Evolutionary conservation across 2,113 vertebrate species (phyloP).

Genomic region (Passer domesticus): DNA sequence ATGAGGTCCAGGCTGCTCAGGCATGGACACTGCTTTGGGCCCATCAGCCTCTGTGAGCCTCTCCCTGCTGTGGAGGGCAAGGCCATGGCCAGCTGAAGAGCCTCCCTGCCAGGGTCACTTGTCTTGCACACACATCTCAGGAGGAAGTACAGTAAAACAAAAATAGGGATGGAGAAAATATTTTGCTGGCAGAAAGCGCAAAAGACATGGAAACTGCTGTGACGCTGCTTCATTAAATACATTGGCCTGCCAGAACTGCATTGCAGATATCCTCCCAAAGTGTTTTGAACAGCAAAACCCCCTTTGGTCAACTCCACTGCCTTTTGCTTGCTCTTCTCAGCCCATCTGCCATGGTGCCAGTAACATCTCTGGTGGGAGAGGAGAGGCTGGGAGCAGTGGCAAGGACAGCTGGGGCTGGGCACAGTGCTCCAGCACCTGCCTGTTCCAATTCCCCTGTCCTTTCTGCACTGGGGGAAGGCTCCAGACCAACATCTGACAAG

Average conservation of each 20-base stretch:
- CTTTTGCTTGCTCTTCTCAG: not conserved
- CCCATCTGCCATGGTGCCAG: accelerated
- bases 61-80: not conserved
- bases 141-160: not conserved
- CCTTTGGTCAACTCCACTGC: not conserved
- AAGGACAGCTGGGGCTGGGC: not conserved
- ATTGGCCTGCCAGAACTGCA: not conserved
- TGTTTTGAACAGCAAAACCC: not conserved
- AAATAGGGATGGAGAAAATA: not conserved
- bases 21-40: not conserved
- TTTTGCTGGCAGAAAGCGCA: not conserved
- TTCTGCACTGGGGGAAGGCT: not conserved
- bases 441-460: not conserved
- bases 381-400: not conserved
- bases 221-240: not conserved
- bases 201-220: not conserved
- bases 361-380: not conserved
- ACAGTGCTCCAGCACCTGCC: not conserved
- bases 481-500: accelerated
- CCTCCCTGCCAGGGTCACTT: not conserved
- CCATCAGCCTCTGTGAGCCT: accelerated
- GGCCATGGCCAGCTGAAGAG: accelerated
- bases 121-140: not conserved
- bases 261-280: not conserved
- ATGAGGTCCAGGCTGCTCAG: not conserved